These are phyloP conservation scores for Junonia oenone DNA, from an alignment of 2,888 invertebrate genomes.

Conservation along the genomic window DNA sequence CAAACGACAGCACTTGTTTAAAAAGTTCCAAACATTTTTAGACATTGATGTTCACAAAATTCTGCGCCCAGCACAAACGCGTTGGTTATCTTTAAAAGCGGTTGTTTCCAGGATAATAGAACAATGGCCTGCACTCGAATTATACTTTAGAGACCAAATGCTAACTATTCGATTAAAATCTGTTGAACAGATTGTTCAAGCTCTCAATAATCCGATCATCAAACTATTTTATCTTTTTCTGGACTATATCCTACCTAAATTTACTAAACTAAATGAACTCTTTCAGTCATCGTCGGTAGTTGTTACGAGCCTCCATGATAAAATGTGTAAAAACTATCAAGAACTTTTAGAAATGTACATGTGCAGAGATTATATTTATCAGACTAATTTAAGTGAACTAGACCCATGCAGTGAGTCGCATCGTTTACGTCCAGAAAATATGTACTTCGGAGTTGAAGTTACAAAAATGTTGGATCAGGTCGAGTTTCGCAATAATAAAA, in stretches of 20 bases:
- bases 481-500: too few species aligned
- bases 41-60: not conserved
- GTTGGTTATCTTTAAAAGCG: constrained; percentile 1
- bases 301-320: constrained; percentile 10
- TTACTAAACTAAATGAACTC: constrained; percentile 11
- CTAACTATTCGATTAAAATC: constrained; percentile 3
- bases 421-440: not conserved
- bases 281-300: constrained; percentile 8
- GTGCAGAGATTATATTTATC: not conserved
- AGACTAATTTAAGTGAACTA: not conserved
- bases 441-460: too few species aligned
- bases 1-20: not conserved
- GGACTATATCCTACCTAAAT: constrained; percentile 1
- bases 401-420: not conserved
- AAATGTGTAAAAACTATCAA: not conserved
- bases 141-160: constrained; percentile 8
- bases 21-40: not conserved
- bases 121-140: constrained; percentile 6
- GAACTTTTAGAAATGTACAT: not conserved
- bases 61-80: not conserved
- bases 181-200: constrained; percentile 7
- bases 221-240: constrained; percentile 12
- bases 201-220: constrained; percentile 6
- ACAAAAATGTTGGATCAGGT: too few species aligned
- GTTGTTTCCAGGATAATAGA: constrained; percentile 6